Evolutionary conservation across 2,113 vertebrate species (phyloP).

Genomic region (Leucopsar rothschildi): DNA sequence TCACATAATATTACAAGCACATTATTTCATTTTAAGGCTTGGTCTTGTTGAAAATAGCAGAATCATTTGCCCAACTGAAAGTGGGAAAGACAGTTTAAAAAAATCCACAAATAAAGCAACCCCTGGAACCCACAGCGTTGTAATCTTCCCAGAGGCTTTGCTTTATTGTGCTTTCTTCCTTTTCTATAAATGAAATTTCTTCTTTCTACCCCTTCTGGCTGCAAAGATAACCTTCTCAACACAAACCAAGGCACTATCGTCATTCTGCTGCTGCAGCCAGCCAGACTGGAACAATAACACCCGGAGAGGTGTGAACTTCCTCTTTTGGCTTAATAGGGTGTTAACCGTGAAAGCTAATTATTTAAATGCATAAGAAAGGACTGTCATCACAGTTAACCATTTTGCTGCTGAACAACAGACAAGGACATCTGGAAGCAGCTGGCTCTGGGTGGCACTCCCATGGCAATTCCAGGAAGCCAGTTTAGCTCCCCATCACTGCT

Average conservation of each 20-base stretch:
- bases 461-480: neutral
- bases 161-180: slow-evolving; percentile 51
- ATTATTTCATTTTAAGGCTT: neutral
- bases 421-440: neutral
- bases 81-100: neutral
- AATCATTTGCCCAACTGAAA: neutral
- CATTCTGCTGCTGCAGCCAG: slow-evolving; percentile 10
- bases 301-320: slow-evolving; percentile 60
- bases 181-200: slow-evolving; percentile 26
- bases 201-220: slow-evolving; percentile 25
- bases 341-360: slow-evolving; percentile 40
- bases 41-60: neutral
- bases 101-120: neutral
- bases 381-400: neutral
- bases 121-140: neutral
- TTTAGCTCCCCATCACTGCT: neutral
- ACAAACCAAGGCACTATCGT: slow-evolving; percentile 32
- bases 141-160: slow-evolving; percentile 42
- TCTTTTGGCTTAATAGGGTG: slow-evolving; percentile 46
- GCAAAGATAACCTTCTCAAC: slow-evolving; percentile 49
- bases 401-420: neutral
- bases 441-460: neutral
- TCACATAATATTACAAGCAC: neutral
- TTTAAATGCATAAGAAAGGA: neutral
- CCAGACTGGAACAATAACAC: slow-evolving; percentile 40